Conservation (phyloP, 1,140 invertebrate species). For the Dendroctonus ponderosae region DNA sequence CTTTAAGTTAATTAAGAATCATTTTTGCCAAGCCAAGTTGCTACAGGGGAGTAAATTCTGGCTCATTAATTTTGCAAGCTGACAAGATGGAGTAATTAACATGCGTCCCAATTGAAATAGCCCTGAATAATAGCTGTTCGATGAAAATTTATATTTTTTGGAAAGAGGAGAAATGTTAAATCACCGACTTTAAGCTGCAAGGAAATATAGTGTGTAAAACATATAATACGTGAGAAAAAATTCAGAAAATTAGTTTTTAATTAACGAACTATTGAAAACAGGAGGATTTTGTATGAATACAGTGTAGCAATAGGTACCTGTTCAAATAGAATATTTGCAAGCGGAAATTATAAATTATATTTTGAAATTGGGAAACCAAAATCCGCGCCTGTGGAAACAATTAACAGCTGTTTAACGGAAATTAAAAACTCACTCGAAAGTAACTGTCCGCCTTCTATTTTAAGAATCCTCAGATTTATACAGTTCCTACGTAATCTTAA, state of each 20-base stretch:
- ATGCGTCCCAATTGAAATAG: not conserved
- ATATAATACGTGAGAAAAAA: no score
- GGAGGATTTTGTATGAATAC: no score
- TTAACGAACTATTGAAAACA: no score
- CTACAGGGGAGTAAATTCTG: not conserved
- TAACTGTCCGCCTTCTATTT: constrained; percentile 38
- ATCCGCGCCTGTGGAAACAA: constrained; percentile 30
- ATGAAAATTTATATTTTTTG: no score
- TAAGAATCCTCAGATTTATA: constrained; percentile 39
- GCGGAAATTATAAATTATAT: no score
- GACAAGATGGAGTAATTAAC: not conserved
- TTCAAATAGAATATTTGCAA: no score
- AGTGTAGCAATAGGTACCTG: no score
- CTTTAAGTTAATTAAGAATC: constrained; percentile 11
- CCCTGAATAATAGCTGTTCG: no score
- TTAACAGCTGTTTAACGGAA: constrained; percentile 34
- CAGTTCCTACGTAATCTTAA: constrained; percentile 31
- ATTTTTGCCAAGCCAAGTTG: constrained; percentile 13
- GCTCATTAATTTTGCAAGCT: not conserved
- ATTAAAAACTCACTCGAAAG: constrained; percentile 30
- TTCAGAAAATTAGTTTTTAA: no score
- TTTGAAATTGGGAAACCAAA: constrained; percentile 4
- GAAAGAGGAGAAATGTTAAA: no score
- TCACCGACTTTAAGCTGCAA: no score
- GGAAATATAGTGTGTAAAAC: no score